Evolutionary conservation across 2,888 invertebrate species (phyloP).

Genomic region (Clunio marinus): DNA sequence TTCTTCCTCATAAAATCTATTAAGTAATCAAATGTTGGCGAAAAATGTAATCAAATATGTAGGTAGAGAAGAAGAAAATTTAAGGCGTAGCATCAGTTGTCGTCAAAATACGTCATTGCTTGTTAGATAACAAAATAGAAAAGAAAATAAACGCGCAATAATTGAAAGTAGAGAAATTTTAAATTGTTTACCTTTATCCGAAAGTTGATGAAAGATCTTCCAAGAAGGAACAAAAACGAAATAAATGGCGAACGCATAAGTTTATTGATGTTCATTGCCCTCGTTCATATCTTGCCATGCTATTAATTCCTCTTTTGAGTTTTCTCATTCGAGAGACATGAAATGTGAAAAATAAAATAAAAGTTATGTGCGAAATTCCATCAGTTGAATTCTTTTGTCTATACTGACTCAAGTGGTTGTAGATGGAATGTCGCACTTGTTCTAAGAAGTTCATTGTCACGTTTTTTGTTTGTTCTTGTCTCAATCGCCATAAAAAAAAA

Average conservation of each 20-base stretch:
- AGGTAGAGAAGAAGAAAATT: not conserved
- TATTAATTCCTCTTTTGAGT: no score
- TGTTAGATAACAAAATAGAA: not conserved
- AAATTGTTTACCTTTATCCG: no score
- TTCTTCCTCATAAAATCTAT: constrained; percentile 5
- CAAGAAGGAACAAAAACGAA: no score
- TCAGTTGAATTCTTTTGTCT: not conserved
- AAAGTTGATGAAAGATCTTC: no score
- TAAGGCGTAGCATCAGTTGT: not conserved
- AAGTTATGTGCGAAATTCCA: constrained; percentile 27
- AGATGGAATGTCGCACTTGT: not conserved
- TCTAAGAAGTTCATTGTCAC: not conserved
- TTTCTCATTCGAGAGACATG: not conserved
- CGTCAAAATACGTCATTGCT: not conserved
- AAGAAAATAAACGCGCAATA: constrained; percentile 6
- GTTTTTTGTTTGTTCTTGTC: constrained; percentile 5
- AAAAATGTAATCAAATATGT: constrained; percentile 3
- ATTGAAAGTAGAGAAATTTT: no score
- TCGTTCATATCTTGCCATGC: no score
- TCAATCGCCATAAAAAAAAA: no score
- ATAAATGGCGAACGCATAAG: not conserved
- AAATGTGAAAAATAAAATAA: not conserved
- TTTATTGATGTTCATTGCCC: constrained; percentile 5
- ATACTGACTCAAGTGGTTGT: not conserved
- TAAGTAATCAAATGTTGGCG: constrained; percentile 1